phyloP scores from a whole-genome alignment of 2,797 vertebrate genomes.

The Falco novaeseelandiae region DNA sequence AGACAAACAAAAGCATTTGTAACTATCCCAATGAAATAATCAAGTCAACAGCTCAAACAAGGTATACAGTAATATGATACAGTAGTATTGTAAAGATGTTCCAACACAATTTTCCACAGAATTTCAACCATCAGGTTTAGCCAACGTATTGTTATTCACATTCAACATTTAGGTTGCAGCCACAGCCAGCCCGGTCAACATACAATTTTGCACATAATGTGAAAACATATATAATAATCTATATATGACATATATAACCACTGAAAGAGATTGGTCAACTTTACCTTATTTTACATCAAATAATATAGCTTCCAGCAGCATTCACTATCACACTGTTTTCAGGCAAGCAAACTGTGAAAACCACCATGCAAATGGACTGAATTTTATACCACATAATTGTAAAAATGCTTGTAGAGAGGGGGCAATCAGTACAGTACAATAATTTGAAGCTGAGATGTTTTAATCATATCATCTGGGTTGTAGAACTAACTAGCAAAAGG shows the following conservation, averaged over 20 bases:
- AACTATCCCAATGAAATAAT: neutral
- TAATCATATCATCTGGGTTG: conserved; percentile 30
- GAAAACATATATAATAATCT: neutral
- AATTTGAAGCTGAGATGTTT: conserved; percentile 37
- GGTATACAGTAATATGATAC: neutral
- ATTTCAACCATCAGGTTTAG: neutral
- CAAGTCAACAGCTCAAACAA: neutral
- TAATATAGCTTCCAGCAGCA: neutral
- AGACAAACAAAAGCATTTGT: neutral
- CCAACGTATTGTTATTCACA: neutral
- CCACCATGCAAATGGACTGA: neutral
- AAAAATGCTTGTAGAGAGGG: neutral
- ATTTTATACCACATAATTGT: neutral
- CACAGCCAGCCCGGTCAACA: neutral
- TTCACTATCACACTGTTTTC: neutral
- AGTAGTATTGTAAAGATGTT: neutral
- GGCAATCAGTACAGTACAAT: neutral
- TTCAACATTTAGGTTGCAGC: neutral
- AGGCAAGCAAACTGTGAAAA: neutral
- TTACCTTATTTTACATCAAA: neutral
- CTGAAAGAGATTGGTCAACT: neutral
- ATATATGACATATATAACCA: neutral
- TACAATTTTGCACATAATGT: neutral
- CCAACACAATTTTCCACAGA: neutral
- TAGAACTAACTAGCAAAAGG: neutral